Conservation (phyloP, 2,797 vertebrate species). For the Acanthurus tractus region DNA sequence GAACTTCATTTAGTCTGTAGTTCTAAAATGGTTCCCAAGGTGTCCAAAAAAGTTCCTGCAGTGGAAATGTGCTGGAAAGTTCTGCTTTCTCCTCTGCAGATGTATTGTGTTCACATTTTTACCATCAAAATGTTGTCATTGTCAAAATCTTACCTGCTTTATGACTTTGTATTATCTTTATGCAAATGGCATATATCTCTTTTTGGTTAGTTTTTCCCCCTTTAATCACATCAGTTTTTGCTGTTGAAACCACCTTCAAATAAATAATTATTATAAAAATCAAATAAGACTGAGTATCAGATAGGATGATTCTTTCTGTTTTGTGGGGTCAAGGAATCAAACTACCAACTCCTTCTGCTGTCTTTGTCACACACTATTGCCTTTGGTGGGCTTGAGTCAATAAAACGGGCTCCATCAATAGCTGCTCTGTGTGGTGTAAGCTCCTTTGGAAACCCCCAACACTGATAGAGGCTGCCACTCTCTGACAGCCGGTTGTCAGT, state of each 20-base stretch:
- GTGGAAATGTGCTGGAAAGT: not conserved
- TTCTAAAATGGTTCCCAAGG: not conserved
- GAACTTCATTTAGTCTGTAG: not conserved
- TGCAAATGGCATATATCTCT: not conserved
- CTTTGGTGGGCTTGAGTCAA: slow-evolving; percentile 61
- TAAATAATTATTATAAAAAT: not conserved
- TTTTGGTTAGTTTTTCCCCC: not conserved
- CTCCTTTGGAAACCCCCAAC: slow-evolving; percentile 77
- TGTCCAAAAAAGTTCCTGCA: not conserved
- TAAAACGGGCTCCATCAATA: slow-evolving; percentile 70
- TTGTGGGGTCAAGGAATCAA: slow-evolving; percentile 42
- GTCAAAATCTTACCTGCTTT: not conserved
- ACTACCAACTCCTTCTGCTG: slow-evolving; percentile 29
- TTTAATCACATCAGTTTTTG: not conserved
- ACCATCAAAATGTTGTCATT: not conserved
- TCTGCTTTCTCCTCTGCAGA: not conserved
- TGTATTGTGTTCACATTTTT: not conserved
- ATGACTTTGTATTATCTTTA: no score
- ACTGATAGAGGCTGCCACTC: slow-evolving; percentile 84
- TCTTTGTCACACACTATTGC: slow-evolving; percentile 58
- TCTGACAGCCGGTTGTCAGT: slow-evolving; percentile 89
- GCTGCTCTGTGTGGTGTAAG: slow-evolving; percentile 67
- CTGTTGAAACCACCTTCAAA: not conserved
- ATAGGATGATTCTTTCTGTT: slow-evolving; percentile 7
- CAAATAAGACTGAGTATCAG: not conserved